These are phyloP conservation scores for Euura lappo DNA, from an alignment of 1,140 invertebrate species.

Conservation along the genomic window DNA sequence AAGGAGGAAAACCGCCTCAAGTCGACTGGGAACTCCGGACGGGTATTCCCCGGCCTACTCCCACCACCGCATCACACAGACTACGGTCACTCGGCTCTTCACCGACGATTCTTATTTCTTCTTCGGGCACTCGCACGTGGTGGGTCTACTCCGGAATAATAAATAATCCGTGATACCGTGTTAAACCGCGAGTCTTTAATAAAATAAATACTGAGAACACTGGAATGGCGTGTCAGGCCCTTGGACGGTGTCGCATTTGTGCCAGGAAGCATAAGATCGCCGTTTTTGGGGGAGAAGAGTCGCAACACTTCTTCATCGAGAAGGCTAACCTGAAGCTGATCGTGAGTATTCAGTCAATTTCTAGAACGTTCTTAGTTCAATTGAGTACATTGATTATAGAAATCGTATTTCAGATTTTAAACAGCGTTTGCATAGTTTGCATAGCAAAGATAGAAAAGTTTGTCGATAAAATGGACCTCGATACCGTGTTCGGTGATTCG, in stretches of 20 bases:
- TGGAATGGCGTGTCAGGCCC: slow-evolving; percentile 20
- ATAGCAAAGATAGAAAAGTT: slow-evolving; percentile 13
- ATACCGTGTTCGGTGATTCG: neutral
- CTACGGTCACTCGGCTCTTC: no score
- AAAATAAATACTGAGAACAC: no score
- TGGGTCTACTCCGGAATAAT: neutral
- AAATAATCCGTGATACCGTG: neutral
- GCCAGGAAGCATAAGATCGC: slow-evolving; percentile 15
- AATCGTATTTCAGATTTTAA: slow-evolving; percentile 12
- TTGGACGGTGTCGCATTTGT: slow-evolving; percentile 22
- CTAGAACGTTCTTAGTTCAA: neutral
- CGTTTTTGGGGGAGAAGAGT: slow-evolving; percentile 17
- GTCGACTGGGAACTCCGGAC: slow-evolving; percentile 16
- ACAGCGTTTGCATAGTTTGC: slow-evolving; percentile 18
- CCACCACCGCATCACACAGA: neutral
- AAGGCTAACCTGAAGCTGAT: slow-evolving; percentile 18
- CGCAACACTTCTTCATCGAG: slow-evolving; percentile 18
- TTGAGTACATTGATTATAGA: no score
- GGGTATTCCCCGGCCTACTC: slow-evolving; percentile 19
- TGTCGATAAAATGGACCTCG: slow-evolving; percentile 8
- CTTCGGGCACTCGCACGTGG: neutral
- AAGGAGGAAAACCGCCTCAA: neutral
- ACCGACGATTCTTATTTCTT: neutral
- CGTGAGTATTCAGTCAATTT: slow-evolving; percentile 12
- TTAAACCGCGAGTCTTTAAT: no score